These are phyloP conservation scores for Drosophila kanapiae DNA, from an alignment of 1,140 invertebrate species.

Conservation along the genomic window DNA sequence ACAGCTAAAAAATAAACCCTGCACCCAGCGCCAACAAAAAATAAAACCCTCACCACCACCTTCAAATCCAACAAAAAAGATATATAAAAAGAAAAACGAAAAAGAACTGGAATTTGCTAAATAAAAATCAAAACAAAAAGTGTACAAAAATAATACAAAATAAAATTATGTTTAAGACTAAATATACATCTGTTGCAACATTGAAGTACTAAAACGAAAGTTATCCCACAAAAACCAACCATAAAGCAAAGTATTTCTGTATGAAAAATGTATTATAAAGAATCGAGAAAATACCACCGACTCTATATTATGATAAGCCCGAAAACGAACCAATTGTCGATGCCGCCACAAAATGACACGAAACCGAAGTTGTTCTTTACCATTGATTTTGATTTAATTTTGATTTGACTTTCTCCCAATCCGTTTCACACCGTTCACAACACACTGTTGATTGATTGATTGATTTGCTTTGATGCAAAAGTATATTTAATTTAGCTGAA, in stretches of 20 bases:
- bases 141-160: conserved; percentile 33
- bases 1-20: conserved; percentile 45
- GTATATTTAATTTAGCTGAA: conserved; percentile 54
- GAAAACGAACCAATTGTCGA: conserved; percentile 44
- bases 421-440: conserved; percentile 41
- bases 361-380: conserved; percentile 65
- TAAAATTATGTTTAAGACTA: conserved; percentile 35
- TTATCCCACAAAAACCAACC: conserved; percentile 24
- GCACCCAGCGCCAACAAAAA: conserved; percentile 16
- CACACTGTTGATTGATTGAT: conserved; percentile 50
- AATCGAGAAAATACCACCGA: conserved; percentile 28
- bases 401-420: conserved; percentile 49
- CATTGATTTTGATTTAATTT: conserved; percentile 65
- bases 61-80: conserved; percentile 36
- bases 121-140: conserved; percentile 21
- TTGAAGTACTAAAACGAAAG: conserved; percentile 76
- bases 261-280: conserved; percentile 70
- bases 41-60: conserved; percentile 13
- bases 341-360: conserved; percentile 62
- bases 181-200: conserved; percentile 79
- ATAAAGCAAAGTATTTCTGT: conserved; percentile 29
- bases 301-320: conserved; percentile 52
- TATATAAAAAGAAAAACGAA: conserved; percentile 26
- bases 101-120: conserved; percentile 77
- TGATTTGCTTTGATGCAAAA: conserved; percentile 56